Conservation (phyloP, 35 echinoderm and acorn worm genomes). For the Anneissia japonica region DNA sequence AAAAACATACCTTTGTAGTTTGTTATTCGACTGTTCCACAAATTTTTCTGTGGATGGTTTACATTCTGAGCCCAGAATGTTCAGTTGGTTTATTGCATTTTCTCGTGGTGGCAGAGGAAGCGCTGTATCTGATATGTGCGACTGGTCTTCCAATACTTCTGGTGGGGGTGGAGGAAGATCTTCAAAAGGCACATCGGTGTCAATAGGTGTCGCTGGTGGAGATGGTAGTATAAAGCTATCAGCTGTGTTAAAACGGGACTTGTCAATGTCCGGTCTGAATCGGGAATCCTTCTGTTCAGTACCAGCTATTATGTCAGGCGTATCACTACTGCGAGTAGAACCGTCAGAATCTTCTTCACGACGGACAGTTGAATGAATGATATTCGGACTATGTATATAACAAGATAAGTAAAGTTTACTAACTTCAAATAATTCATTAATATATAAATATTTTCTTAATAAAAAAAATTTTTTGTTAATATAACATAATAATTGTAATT, state of each 20-base stretch:
- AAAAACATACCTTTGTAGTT: background rate
- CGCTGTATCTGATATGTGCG: background rate
- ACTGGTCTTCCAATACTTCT: background rate
- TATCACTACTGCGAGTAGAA: background rate
- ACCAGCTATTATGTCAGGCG: background rate
- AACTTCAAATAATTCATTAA: too few species aligned
- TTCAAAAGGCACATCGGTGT: background rate
- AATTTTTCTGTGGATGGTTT: background rate
- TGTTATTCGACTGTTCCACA: background rate
- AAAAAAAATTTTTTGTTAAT: too few species aligned
- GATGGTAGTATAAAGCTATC: background rate
- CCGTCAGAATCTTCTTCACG: background rate
- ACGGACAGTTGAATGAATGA: background rate
- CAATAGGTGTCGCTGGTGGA: background rate
- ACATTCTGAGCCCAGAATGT: background rate
- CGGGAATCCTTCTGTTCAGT: background rate
- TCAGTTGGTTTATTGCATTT: background rate
- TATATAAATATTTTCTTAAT: too few species aligned
- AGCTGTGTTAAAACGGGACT: background rate
- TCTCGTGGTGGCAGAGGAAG: background rate
- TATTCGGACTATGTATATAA: background rate
- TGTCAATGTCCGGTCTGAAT: background rate
- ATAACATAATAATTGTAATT: too few species aligned
- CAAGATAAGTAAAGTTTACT: too few species aligned
- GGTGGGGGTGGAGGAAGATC: background rate